Evolutionary conservation across 2,888 invertebrate species (phyloP), one percentile per base, ranked within the genome.

Genomic region (Nymphalis c-album): DNA sequence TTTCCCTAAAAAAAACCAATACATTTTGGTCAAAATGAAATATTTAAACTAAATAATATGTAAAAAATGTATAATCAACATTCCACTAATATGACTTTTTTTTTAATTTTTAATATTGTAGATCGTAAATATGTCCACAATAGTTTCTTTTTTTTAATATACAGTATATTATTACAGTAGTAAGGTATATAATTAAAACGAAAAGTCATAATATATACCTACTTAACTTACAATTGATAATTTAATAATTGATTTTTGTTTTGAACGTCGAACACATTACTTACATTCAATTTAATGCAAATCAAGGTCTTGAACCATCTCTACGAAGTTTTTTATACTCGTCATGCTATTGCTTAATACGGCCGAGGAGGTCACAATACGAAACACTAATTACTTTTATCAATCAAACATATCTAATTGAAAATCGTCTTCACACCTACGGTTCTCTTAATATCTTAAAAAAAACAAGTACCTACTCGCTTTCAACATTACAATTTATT

Each of bases 291-390:
- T 65, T 64, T 68, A 65, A 80, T 80, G 77, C 76, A 77, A 81
- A 81, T 77, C 73, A 80, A 78, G 80, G 80, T 80, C 78, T 69
- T 73, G 78, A 81, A 79, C 78, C 69, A 63, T 53, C 17, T 18
- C 18, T 35, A 57, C 60, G 7, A 60, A 35, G 69, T 67, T 69
- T 69, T n/a, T 63, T 60, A 69, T 53, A 55, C 63, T 60, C 63
- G 51, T 61, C 67, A 69, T 61, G 47, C 18, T 22, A 35, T 60
- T 60, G 47, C 65, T 60, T 18, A 26, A 60, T 22, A 31, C 60
- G 60, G 10, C 13, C 13, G 40, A 40, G 40, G 40, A 60, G 47
- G 47, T 61, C 60, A 31, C 60, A 55, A 51, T 66, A 55, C 48
- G 35, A 61, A 61, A 55, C 60, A 55, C 65, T 66, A 61, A 61